Evolutionary conservation across 2,113 vertebrate genomes (phyloP).

Genomic region (Ctenodactylus gundi): DNA sequence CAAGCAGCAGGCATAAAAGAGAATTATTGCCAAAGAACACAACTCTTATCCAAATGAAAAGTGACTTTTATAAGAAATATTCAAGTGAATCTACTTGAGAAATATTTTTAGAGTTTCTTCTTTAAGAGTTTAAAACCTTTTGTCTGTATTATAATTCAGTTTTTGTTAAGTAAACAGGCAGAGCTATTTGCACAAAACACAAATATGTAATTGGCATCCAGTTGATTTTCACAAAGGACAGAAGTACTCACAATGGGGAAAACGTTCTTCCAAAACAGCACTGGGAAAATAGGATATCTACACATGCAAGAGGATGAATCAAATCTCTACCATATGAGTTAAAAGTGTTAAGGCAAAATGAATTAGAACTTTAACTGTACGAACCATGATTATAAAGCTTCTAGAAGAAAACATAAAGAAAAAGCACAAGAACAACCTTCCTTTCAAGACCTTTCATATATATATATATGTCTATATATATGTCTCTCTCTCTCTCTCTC

Average conservation of each 20-base stretch:
- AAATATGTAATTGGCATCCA: neutral
- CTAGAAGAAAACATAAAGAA: neutral
- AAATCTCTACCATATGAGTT: neutral
- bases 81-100: neutral
- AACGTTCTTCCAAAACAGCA: neutral
- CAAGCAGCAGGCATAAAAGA: neutral
- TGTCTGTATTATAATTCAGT: neutral
- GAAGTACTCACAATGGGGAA: too few species aligned
- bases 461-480: too few species aligned
- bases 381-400: neutral
- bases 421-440: fast-evolving
- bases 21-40: neutral
- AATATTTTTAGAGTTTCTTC: neutral
- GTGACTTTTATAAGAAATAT: neutral
- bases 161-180: neutral
- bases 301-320: neutral
- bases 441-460: too few species aligned
- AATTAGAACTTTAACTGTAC: neutral
- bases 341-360: too few species aligned
- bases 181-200: neutral
- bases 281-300: neutral
- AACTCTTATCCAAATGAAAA: neutral
- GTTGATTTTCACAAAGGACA: neutral
- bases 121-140: neutral
- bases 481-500: too few species aligned